Base-by-base conservation (phyloP, 2,888 invertebrate species). In the Ametastegia equiseti region DNA sequence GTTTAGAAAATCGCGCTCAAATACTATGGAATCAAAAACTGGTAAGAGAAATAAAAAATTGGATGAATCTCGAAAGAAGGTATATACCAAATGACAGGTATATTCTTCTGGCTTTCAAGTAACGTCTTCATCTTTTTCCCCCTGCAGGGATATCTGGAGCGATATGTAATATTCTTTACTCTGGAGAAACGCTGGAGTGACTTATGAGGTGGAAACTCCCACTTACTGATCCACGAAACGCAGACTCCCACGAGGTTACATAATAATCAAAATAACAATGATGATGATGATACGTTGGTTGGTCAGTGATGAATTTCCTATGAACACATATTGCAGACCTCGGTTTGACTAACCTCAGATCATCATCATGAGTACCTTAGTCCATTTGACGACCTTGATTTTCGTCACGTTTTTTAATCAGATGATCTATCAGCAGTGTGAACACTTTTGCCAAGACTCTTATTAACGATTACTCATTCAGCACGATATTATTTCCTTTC, bases 161-260 rank as follows among this genome's bases (percentile, higher is more conserved):
- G 73, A 11, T 36, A 15, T 27, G 0, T 60, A 60, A 15, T 54
- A 6, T 82, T 83, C 82, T 83, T 81, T 71, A 30, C 15, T 54
- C n/a, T 33, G 54, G 45, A 54, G 73, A 33, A 54, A 73, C 69
- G 42, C 27, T 71, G 23, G 77, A 85, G 84, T 89, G 89, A 89
- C 88, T 89, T 89, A 89, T 88, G 89, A 88, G 86, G 85, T 83
- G 84, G 86, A 84, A 86, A 87, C 88, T 88, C 88, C 88, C 87
- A 89, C 88, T 89, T 89, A 85, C 87, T 86, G 87, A 84, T 86
- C 86, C 85, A 83, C 86, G 85, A 88, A 85, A 86, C 83, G n/a
- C n/a, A 57, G 57, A 86, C 86, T 87, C 86, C 87, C 86, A 87
- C 86, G 85, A 85, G 57, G 60, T 60, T 60, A 60, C 77, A 42